A percentile compares a stretch with the other conserved stretches of the same genome.
Conservation (phyloP, 2,888 invertebrate genomes). For the Amiota communis region DNA sequence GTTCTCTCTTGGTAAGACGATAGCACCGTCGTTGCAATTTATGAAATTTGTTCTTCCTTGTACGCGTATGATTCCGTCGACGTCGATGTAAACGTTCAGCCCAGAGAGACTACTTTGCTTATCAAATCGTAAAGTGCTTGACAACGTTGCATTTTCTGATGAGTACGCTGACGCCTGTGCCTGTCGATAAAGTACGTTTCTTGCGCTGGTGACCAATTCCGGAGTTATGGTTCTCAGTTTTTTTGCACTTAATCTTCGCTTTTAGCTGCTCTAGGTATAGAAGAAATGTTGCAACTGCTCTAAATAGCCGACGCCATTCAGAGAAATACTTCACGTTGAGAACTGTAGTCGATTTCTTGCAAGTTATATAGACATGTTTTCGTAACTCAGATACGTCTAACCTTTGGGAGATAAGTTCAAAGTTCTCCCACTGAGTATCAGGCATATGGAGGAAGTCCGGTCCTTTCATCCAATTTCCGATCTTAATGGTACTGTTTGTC, state of each 20-base stretch:
- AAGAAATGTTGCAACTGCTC: neutral
- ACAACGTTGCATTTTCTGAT: too few species aligned
- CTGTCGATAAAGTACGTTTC: too few species aligned
- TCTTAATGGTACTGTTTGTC: slow-evolving; percentile 5
- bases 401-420: neutral
- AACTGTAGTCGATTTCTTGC: neutral
- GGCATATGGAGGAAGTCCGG: slow-evolving; percentile 1
- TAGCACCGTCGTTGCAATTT: neutral
- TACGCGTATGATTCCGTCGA: too few species aligned
- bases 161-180: too few species aligned
- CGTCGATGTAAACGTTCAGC: too few species aligned
- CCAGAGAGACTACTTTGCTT: too few species aligned
- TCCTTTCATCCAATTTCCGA: neutral
- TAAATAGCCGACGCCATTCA: neutral
- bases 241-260: too few species aligned
- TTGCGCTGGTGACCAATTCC: too few species aligned
- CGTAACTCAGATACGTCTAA: neutral
- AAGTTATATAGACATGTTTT: neutral
- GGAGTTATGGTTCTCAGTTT: too few species aligned
- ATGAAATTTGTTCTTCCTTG: too few species aligned
- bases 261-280: too few species aligned
- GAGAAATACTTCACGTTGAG: neutral
- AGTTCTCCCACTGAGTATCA: neutral
- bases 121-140: too few species aligned
- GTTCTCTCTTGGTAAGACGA: neutral